Evolutionary conservation across 2,888 invertebrate species (phyloP).

Genomic region (Calephelis perditalis): DNA sequence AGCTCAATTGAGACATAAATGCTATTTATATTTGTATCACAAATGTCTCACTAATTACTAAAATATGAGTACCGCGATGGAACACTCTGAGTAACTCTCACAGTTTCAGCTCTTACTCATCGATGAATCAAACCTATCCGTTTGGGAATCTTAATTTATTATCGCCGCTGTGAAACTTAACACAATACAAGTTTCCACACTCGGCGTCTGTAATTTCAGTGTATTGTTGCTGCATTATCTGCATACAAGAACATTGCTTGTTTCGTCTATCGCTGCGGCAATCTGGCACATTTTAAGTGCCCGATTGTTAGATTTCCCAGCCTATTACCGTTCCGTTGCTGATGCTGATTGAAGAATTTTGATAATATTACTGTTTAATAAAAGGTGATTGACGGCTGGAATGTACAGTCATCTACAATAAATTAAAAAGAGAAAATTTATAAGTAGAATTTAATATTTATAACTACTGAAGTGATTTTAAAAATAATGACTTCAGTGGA

Average conservation of each 20-base stretch:
- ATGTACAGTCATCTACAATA: not conserved
- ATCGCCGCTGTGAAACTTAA: conserved; percentile 48
- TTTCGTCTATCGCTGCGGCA: conserved; percentile 58
- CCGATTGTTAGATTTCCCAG: conserved; percentile 64
- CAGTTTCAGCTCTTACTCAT: conserved; percentile 47
- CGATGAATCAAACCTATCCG: conserved; percentile 56
- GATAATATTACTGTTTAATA: conserved; percentile 38
- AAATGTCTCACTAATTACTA: conserved; percentile 7
- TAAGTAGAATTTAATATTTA: too few species aligned
- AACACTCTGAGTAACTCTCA: conserved; percentile 16
- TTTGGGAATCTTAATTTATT: conserved; percentile 41
- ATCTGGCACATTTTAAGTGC: conserved; percentile 62
- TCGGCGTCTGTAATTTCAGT: conserved; percentile 44
- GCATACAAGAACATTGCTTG: conserved; percentile 65
- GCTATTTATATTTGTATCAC: conserved; percentile 2
- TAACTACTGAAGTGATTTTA: too few species aligned
- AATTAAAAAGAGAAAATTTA: too few species aligned
- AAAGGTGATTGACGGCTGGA: conserved; percentile 9
- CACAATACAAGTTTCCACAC: conserved; percentile 36
- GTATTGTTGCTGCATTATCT: conserved; percentile 49
- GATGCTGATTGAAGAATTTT: conserved; percentile 70
- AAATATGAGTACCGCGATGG: conserved; percentile 10
- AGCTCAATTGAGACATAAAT: not conserved
- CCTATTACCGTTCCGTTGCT: conserved; percentile 58
- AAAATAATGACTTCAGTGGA: too few species aligned